Evolutionary conservation across 1,140 invertebrate species (phyloP).

Genomic region (Campoletis sonorensis): DNA sequence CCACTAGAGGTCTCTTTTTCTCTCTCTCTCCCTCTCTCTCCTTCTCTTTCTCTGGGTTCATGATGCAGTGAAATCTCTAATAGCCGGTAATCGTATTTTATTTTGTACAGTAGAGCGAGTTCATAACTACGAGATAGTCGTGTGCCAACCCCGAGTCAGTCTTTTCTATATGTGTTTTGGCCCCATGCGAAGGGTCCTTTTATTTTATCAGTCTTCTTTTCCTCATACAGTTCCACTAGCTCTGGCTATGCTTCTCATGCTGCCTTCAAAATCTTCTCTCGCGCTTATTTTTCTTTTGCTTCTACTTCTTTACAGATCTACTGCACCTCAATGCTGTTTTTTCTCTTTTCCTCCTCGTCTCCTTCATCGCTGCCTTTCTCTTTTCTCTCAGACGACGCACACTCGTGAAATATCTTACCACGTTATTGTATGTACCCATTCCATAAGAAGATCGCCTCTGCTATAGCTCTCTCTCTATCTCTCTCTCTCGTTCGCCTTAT

Average conservation of each 20-base stretch:
- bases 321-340: neutral
- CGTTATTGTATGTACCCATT: conserved; percentile 43
- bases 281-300: conserved; percentile 47
- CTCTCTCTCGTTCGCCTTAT: conserved; percentile 34
- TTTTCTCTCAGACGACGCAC: conserved; percentile 22
- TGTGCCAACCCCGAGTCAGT: conserved; percentile 19
- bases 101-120: neutral
- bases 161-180: conserved; percentile 34
- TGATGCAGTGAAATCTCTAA: conserved; percentile 15
- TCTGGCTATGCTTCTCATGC: neutral
- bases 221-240: neutral
- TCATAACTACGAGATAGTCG: conserved; percentile 25
- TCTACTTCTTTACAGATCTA: conserved; percentile 35
- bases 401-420: conserved; percentile 44
- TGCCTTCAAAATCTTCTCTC: conserved; percentile 32
- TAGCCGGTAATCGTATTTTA: conserved; percentile 5
- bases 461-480: conserved; percentile 25
- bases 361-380: conserved; percentile 48
- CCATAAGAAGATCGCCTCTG: conserved; percentile 24
- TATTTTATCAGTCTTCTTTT: conserved; percentile 28
- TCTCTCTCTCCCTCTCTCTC: neutral
- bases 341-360: conserved; percentile 23
- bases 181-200: conserved; percentile 8
- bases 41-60: neutral
- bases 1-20: conserved; percentile 34